These are phyloP conservation scores for Artibeus lituratus DNA, from an alignment of 2,797 vertebrate genomes.

Conservation along the genomic window DNA sequence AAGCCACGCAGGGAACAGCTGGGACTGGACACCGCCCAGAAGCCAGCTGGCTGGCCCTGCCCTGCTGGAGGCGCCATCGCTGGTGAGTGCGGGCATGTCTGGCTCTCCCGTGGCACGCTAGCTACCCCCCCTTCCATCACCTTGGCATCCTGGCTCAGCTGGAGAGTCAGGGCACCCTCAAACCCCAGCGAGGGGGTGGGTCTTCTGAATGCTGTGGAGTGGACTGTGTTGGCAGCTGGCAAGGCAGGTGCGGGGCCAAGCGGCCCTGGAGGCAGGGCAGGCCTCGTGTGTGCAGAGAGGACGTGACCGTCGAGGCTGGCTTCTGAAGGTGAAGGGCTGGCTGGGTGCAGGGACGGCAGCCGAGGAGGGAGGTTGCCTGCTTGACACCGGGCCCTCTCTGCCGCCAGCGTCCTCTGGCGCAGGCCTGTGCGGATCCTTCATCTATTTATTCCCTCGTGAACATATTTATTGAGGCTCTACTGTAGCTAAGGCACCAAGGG, in stretches of 20 bases:
- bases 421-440: fast-evolving
- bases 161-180: neutral
- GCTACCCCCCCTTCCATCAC: too few species aligned
- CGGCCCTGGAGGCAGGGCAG: neutral
- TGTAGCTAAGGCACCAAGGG: neutral
- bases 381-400: neutral
- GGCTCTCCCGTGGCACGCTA: neutral
- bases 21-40: conserved; percentile 17
- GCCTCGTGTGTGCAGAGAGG: neutral
- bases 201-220: neutral
- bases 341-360: neutral
- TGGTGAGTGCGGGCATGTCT: neutral
- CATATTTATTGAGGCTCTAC: neutral
- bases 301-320: fast-evolving
- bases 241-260: neutral
- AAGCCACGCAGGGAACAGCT: neutral
- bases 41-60: conserved; percentile 46
- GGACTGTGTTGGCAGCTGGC: neutral
- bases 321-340: neutral
- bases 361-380: neutral
- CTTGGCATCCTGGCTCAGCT: neutral
- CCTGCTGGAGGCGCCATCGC: neutral
- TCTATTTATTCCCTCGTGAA: neutral
- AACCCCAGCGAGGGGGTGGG: neutral
- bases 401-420: fast-evolving